phyloP scores from a whole-genome alignment of 2,888 invertebrate species.

The Dryobotodes eremita region DNA sequence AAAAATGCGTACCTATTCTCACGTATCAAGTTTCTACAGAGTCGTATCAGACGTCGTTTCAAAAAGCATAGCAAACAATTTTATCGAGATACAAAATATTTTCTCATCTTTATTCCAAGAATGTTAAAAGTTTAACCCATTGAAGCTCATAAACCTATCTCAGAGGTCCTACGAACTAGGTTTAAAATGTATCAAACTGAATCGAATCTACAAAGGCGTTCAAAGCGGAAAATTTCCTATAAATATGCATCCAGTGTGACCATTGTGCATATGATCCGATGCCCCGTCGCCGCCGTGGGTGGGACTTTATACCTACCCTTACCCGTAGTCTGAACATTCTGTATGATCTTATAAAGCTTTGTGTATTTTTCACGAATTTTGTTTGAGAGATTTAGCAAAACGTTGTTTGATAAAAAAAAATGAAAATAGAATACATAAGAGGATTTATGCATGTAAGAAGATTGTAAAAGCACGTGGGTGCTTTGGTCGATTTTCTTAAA shows the following conservation, averaged over 20 bases:
- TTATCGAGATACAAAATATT: not conserved
- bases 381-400: not conserved
- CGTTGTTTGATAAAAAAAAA: not conserved
- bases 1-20: not conserved
- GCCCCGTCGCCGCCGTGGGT: not conserved
- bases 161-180: slow-evolving; percentile 16
- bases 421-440: not conserved
- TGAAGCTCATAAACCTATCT: slow-evolving; percentile 21
- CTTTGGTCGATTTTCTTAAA: not conserved
- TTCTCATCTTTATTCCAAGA: slow-evolving; percentile 15
- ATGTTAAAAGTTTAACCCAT: slow-evolving; percentile 13
- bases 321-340: not conserved
- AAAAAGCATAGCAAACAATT: slow-evolving; percentile 2
- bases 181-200: slow-evolving; percentile 48
- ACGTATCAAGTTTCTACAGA: not conserved
- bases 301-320: slow-evolving; percentile 7
- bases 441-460: not conserved
- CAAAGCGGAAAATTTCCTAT: slow-evolving; percentile 63
- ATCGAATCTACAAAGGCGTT: slow-evolving; percentile 45
- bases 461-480: not conserved
- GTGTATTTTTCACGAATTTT: not conserved
- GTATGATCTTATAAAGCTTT: slow-evolving; percentile 21
- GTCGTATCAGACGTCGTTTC: not conserved
- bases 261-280: slow-evolving; percentile 51
- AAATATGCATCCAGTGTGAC: slow-evolving; percentile 63